A percentile compares a stretch with the other conserved stretches of the same genome.
Evolutionary conservation across 2,888 invertebrate species (phyloP).

Genomic region (Cheilosia scutellata): DNA sequence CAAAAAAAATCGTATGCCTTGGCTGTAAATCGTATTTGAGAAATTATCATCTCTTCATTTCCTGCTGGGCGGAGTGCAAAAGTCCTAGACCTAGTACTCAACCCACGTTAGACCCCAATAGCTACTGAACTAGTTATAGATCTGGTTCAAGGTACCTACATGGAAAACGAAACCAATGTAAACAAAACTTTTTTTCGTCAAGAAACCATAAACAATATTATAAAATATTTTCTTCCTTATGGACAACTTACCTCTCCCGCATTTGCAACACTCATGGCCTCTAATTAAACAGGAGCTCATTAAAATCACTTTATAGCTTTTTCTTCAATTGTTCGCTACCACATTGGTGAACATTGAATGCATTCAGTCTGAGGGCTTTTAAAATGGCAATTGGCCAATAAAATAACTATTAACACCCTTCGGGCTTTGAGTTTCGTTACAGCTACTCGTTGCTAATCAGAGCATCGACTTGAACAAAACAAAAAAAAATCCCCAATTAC

Average conservation of each 20-base stretch:
- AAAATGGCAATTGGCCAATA: slow-evolving; percentile 35
- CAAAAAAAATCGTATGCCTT: no score
- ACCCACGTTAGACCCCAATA: no score
- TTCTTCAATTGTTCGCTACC: slow-evolving; percentile 1
- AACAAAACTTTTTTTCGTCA: no score
- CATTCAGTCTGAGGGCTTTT: slow-evolving; percentile 5
- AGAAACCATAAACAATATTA: no score
- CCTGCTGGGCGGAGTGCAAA: no score
- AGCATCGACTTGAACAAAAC: slow-evolving; percentile 10
- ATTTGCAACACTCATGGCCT: slow-evolving; percentile 30
- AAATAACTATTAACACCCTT: slow-evolving; percentile 48
- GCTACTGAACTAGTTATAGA: no score
- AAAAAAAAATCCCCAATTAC: slow-evolving; percentile 34
- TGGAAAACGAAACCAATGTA: no score
- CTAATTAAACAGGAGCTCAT: slow-evolving; percentile 39
- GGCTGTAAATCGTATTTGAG: no score
- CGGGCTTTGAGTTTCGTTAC: slow-evolving; percentile 8
- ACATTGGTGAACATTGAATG: slow-evolving; percentile 15
- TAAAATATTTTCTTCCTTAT: slow-evolving; percentile 1
- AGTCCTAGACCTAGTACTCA: no score
- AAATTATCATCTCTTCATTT: no score
- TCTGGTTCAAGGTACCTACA: no score
- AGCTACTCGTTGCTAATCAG: slow-evolving; percentile 43
- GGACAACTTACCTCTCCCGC: slow-evolving; percentile 8
- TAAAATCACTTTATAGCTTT: slow-evolving; percentile 16